These are phyloP conservation scores for Megaleporinus macrocephalus DNA, from an alignment of 2,113 vertebrate species.

Conservation along the genomic window DNA sequence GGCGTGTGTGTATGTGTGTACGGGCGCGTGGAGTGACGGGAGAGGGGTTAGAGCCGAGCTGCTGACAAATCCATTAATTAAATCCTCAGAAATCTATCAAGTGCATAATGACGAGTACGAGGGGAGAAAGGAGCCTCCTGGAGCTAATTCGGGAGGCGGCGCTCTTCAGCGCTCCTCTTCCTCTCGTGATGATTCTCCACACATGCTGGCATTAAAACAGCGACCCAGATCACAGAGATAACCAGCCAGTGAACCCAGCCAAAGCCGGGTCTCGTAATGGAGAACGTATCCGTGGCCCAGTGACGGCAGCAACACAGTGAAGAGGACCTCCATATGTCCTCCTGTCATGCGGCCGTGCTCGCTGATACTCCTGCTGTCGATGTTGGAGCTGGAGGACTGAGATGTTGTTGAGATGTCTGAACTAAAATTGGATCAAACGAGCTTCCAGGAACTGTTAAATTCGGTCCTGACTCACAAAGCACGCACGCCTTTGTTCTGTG, in stretches of 20 bases:
- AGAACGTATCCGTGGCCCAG: neutral
- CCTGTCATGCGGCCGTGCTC: neutral
- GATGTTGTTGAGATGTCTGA: neutral
- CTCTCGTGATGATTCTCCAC: constrained; percentile 40
- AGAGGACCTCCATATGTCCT: neutral
- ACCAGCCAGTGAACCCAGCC: neutral
- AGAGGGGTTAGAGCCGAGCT: constrained; percentile 29
- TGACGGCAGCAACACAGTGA: constrained; percentile 12
- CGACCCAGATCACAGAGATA: constrained; percentile 7
- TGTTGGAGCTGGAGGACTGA: neutral
- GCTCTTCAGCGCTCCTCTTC: constrained; percentile 21
- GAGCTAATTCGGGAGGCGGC: constrained; percentile 47
- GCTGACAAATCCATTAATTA: constrained; percentile 68
- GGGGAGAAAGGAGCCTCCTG: constrained; percentile 22
- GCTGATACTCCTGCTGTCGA: neutral
- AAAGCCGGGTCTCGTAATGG: constrained; percentile 4
- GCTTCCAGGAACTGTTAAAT: too few relatives aligned
- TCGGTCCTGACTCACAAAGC: too few relatives aligned
- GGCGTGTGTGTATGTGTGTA: constrained; percentile 37
- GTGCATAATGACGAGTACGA: constrained; percentile 48
- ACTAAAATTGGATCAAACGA: neutral
- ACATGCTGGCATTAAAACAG: constrained; percentile 38
- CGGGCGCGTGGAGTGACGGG: constrained; percentile 4
- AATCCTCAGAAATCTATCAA: constrained; percentile 61
- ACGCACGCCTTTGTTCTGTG: neutral